Base-by-base conservation (phyloP, 2,113 vertebrate genomes). In the Gopherus evgoodei region DNA sequence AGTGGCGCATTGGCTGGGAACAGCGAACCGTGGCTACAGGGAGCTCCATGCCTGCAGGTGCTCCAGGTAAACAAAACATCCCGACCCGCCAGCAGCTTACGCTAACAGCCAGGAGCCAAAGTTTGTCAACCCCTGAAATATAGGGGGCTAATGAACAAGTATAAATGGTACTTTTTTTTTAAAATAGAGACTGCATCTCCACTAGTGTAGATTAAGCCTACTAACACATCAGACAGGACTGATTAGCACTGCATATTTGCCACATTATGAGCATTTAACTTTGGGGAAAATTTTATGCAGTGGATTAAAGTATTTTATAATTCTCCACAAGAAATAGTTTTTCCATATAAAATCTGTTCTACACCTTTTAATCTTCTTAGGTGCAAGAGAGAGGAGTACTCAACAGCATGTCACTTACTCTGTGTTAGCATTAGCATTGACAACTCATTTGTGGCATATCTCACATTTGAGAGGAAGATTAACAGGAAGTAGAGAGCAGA, bases 311-410 rank as follows among this genome's bases (percentile, higher is more conserved):
- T 81, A 87, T 95, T 81, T 90, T 86, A 54, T 76, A 75, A 82
- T 84, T 93, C 44, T 87, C 14, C 72, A 13, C 35, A 92, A 91
- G 29, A 91, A n/a, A 91, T 17, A 56, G 35, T 35, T 96, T 94
- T 84, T 84, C 69, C 62, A 88, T 89, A 50, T 82, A 90, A 92
- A 95, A 96, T 91, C 59, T 89, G 5, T 65, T 24, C 62, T 94
- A 47, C 29, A 84, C 53, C 84, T 88, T 19, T 80, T 95, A 91
- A 93, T 96, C 80, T 75, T 94, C 88, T 94, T 85, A 79, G 89
- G 59, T 75, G 11, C 38, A 69, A 92, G 50, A 93, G 11, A 84
- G 38, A 80, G 22, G 87, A 96, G 93, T 19, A 11, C 56, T 31
- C 79, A 87, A 56, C 14, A 97, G 75, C 80, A 88, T 93, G 19